Evolutionary conservation across 2,113 vertebrate genomes (phyloP).

Genomic region (Empidonax traillii): DNA sequence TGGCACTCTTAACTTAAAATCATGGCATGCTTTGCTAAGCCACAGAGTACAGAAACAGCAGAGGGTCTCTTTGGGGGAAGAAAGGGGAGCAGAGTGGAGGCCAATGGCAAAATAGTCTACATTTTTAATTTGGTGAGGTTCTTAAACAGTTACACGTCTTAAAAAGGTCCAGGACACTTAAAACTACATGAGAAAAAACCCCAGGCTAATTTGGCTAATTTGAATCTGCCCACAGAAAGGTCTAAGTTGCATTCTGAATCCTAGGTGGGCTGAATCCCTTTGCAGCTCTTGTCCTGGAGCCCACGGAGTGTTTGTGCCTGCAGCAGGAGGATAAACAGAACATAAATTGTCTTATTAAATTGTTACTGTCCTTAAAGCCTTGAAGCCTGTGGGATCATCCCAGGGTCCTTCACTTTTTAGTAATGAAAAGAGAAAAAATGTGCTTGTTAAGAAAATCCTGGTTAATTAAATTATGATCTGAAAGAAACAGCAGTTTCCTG

Average conservation of each 20-base stretch:
- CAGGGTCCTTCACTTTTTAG: not conserved
- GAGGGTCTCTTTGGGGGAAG: not conserved
- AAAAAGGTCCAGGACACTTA: not conserved
- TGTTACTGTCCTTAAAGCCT: constrained; percentile 1
- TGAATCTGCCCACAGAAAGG: not conserved
- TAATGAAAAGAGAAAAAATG: not conserved
- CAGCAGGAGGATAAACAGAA: not conserved
- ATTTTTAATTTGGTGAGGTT: not conserved
- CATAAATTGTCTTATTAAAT: constrained; percentile 6
- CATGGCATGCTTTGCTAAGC: not conserved
- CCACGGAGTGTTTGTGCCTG: not conserved
- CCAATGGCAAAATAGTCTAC: not conserved
- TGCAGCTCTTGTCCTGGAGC: not conserved
- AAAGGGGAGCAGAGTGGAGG: not conserved
- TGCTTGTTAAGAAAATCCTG: not conserved
- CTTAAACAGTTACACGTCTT: not conserved
- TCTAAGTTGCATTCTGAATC: not conserved
- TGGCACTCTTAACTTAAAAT: constrained; percentile 46
- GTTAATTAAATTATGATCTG: constrained; percentile 6
- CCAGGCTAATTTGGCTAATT: not conserved
- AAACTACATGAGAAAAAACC: not conserved
- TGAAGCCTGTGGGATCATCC: not conserved
- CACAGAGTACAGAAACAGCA: not conserved
- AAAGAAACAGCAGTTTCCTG: not conserved
- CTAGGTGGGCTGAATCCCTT: not conserved